phyloP scores from a whole-genome alignment of 2,888 invertebrate species.

The Lithophane ornitopus region DNA sequence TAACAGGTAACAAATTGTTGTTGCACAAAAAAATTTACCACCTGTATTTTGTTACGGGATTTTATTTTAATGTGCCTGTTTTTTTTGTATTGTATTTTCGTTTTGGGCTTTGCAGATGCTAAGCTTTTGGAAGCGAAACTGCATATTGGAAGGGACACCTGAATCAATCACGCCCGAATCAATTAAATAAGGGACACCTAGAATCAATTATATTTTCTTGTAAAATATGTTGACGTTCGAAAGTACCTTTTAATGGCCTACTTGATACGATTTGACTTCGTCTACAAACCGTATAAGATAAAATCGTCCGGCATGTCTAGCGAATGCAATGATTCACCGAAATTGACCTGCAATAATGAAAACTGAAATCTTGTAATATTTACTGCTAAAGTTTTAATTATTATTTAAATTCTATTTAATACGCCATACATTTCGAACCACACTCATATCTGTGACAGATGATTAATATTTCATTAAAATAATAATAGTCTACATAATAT shows the following conservation, averaged over 20 bases:
- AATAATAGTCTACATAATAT: neutral
- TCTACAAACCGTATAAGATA: neutral
- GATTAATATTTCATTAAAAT: neutral
- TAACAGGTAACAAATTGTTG: constrained; percentile 66
- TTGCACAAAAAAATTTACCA: constrained; percentile 57
- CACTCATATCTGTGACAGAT: neutral
- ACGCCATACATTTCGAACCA: constrained; percentile 2
- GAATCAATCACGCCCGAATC: no score
- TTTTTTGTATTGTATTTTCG: neutral
- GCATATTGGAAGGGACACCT: neutral
- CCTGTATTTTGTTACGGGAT: constrained; percentile 27
- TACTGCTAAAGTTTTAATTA: neutral
- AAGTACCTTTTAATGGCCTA: neutral
- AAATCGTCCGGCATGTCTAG: neutral
- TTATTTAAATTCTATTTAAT: neutral
- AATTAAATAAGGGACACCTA: neutral
- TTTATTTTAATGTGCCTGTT: constrained; percentile 15
- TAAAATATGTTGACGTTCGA: neutral
- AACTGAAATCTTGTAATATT: neutral
- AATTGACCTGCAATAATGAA: neutral
- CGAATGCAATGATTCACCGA: neutral
- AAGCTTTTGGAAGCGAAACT: neutral
- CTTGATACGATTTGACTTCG: neutral
- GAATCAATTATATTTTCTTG: neutral
- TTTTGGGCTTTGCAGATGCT: neutral